Base-by-base conservation (phyloP, 2,113 vertebrate genomes). In the Mirza zaza region DNA sequence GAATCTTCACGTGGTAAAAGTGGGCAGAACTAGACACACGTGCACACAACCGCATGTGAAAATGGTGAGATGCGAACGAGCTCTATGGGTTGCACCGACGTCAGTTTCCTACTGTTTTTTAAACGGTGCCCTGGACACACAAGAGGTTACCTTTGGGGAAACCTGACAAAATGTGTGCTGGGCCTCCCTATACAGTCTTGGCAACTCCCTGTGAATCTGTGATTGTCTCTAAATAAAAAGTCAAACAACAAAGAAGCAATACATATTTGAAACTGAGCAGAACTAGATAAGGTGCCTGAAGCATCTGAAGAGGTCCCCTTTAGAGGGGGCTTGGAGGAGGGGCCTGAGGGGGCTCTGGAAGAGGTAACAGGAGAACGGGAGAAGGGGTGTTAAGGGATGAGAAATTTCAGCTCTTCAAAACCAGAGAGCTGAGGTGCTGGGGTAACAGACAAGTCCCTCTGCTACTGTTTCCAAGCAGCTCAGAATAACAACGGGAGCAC, bases 21-120 rank as follows among this genome's bases (percentile, higher is more conserved):
- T n/a, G 34, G 8, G 50, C 0, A 48, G 18, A 75, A 75, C 59
- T 5, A 5, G 27, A 42, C 10, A 34, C 55, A n/a, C 3, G 13
- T 15, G 14, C n/a, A 65, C 9, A 63, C 23, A 42, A 11, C 27
- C 11, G 10, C 61, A 5, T 5, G 11, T 63, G 4, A n/a, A 63
- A 52, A 52, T 20, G 21, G 12, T 34, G 27, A 55, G 23, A 55
- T 20, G 12, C 9, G 42, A 11, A 52, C 25, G 42, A 71, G 34
- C 8, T 50, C 21, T 57, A 23, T 9, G 45, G 2, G 1, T 3
- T 25, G 12, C 15, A n/a, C 45, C 8, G 15, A n/a, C 1, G 29
- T 84, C 55, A 36, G 29, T 68, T 68, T 52, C 15, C 27, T 59
- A 39, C 10, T 80, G 70, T 14, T 10, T 50, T 91, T 50, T 52